Conservation (phyloP, 2,888 invertebrate species). For the Idaea straminata region DNA sequence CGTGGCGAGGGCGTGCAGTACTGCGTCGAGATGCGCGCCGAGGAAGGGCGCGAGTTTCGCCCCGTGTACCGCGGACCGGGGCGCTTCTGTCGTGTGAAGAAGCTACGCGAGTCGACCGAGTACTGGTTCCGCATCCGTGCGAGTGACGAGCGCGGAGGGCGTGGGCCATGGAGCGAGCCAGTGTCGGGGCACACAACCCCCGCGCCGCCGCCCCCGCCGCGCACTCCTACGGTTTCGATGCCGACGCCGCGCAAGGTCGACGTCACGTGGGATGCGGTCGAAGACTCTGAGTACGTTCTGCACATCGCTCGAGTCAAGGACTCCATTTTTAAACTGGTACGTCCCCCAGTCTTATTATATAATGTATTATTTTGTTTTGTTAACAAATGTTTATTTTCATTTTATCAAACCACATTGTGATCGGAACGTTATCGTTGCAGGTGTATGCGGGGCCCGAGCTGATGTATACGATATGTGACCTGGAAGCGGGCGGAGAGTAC, state of each 20-base stretch:
- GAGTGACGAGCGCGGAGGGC: conserved; percentile 89
- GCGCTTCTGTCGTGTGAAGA: conserved; percentile 89
- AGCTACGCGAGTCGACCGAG: conserved; percentile 88
- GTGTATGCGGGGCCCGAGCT: conserved; percentile 84
- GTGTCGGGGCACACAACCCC: conserved; percentile 86
- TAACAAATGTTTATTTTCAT: no score
- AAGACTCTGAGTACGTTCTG: conserved; percentile 87
- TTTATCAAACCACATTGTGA: no score
- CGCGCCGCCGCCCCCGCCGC: conserved; percentile 90
- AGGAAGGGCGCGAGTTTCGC: conserved; percentile 83
- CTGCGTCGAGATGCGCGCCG: conserved; percentile 90
- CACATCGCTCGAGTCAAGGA: conserved; percentile 78
- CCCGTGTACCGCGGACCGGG: conserved; percentile 89
- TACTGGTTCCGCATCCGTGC: conserved; percentile 94
- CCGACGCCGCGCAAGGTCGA: conserved; percentile 58
- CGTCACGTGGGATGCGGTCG: conserved; percentile 71
- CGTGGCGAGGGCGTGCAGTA: conserved; percentile 87
- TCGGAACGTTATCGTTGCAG: conserved; percentile 50
- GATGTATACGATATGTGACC: conserved; percentile 82
- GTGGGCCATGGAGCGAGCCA: conserved; percentile 87
- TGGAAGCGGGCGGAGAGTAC: conserved; percentile 89
- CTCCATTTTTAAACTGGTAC: conserved; percentile 58
- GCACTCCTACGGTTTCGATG: conserved; percentile 83
- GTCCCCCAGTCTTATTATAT: conserved; percentile 4
- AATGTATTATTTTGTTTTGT: background rate